These are phyloP conservation scores for Lateolabrax maculatus DNA, from an alignment of 2,797 vertebrate species.

Conservation along the genomic window DNA sequence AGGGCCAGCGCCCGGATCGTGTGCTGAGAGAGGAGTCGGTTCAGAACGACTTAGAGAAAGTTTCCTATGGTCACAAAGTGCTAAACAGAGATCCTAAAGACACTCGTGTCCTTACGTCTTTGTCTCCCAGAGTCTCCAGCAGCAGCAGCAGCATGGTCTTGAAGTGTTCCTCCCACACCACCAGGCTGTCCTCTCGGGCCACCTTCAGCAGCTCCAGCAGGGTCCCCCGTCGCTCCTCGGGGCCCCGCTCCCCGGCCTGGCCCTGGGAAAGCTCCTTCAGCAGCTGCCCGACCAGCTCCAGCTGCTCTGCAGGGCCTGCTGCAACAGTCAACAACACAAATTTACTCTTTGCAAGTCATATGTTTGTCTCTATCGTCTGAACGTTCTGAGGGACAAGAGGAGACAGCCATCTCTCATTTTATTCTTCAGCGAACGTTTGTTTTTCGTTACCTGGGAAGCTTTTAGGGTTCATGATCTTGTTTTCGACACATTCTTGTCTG, in stretches of 20 bases:
- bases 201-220: conserved; percentile 95
- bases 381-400: too few species aligned
- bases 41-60: not conserved
- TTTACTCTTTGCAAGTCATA: not conserved
- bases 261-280: conserved; percentile 94
- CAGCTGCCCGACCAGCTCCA: conserved; percentile 93
- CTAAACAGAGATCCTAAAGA: not conserved
- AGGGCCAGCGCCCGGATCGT: conserved; percentile 92
- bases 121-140: conserved; percentile 95
- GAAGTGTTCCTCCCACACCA: conserved; percentile 98
- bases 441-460: conserved; percentile 75
- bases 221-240: conserved; percentile 92
- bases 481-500: conserved; percentile 79
- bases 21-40: conserved; percentile 81
- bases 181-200: conserved; percentile 92
- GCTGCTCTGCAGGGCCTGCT: conserved; percentile 78
- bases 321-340: not conserved
- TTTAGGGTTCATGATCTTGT: conserved; percentile 81
- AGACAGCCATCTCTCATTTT: too few species aligned
- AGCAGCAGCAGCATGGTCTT: conserved; percentile 96
- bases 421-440: not conserved
- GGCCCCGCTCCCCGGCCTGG: conserved; percentile 86
- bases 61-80: not conserved
- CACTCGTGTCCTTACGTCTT: conserved; percentile 88
- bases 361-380: too few species aligned